Evolutionary conservation across 2,797 vertebrate species (phyloP), one percentile per base, ranked within the genome.

Genomic region (Scarus forsteni): DNA sequence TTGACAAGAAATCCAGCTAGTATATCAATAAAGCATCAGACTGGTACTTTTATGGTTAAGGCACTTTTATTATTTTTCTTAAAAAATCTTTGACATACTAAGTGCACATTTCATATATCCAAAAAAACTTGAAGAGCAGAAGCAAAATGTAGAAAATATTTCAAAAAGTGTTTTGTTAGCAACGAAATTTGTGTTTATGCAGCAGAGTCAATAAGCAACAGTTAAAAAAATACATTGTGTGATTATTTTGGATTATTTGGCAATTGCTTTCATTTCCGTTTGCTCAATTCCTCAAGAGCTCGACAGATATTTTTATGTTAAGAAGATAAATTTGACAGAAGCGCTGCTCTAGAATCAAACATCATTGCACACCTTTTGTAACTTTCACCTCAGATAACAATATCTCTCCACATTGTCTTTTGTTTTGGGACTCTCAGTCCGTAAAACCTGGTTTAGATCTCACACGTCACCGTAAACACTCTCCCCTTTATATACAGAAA

Each of bases 401-500:
- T 49, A 13, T 61, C 43, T 27, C 5, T 60, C 68, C 39, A 71
- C 36, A 36, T 6, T 50, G 10, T 48, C 49, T 44, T 34, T 13
- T 70, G 58, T 38, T 14, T 16, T 53, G 71, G 64, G 76, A 8
- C 59, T 72, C 36, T 48, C 40, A 39, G 1, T 34, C 51, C 16
- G 1, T 43, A 15, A 51, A 36, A 77, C 64, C 51, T 57, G 27
- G 8, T 40, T 53, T 60, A 38, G 27, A 35, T 45, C 6, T 40
- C 15, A 43, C 51, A 59, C 56, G 51, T 64, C 10, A 70, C 54
- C 60, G 39, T 60, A 61, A 53, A 76, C 53, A 73, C 42, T 73
- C 55, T 61, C 56, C 70, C 15, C 7, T 53, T 8, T 79, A 70
- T 65, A 8, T 53, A 75, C 45, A 85, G 55, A 71, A 14, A 66